Evolutionary conservation across 2,113 vertebrate species (phyloP).

Genomic region (Hippopotamus amphibius): DNA sequence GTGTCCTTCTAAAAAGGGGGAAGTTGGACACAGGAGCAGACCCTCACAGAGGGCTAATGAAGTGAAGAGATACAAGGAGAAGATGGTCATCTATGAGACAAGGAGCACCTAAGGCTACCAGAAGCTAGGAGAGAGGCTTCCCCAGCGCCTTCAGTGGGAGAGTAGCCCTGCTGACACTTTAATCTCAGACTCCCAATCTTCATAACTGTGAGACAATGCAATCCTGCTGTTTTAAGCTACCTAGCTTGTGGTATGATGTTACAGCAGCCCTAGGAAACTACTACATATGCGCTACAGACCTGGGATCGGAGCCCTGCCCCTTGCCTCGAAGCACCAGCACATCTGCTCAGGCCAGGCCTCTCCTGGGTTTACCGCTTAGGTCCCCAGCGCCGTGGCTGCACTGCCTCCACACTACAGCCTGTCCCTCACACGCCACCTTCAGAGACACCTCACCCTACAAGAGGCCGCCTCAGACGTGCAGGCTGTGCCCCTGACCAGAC

Average conservation of each 20-base stretch:
- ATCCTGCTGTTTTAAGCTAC: not conserved
- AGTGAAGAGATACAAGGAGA: not conserved
- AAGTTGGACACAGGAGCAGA: not conserved
- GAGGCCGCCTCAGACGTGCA: not conserved
- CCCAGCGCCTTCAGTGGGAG: not conserved
- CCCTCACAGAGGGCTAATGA: not conserved
- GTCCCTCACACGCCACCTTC: not conserved
- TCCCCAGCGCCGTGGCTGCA: not conserved
- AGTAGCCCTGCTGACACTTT: not conserved
- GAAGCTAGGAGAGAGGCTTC: not conserved
- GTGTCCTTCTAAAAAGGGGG: not conserved
- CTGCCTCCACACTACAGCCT: not conserved
- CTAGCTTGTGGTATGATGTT: not conserved
- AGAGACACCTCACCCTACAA: not conserved
- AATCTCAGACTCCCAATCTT: not conserved
- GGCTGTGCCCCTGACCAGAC: not conserved
- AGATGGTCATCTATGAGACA: not conserved
- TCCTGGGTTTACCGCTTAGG: not conserved
- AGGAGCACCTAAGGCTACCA: not conserved
- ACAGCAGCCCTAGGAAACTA: not conserved
- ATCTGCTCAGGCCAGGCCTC: not conserved
- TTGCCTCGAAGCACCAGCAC: not conserved
- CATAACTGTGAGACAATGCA: not conserved
- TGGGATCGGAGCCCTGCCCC: not conserved
- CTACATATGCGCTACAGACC: rapidly evolving